These are phyloP conservation scores for Silurus meridionalis DNA, from an alignment of 2,113 vertebrate genomes.

Conservation along the genomic window DNA sequence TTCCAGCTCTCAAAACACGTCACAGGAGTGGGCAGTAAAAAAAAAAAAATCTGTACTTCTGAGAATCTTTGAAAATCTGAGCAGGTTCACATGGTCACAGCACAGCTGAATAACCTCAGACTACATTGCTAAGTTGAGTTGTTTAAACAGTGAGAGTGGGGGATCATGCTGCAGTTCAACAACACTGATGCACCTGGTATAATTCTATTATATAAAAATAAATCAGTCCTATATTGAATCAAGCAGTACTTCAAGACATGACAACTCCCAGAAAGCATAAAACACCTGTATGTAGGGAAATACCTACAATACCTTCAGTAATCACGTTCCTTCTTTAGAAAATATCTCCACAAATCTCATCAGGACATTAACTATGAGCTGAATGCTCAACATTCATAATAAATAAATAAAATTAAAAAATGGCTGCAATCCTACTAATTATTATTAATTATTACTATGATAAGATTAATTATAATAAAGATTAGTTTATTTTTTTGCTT, in stretches of 20 bases:
- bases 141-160: not conserved
- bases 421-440: no score
- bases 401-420: no score
- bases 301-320: no score
- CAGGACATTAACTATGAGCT: no score
- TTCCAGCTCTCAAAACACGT: not conserved
- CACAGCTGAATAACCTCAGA: not conserved
- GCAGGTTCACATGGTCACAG: not conserved
- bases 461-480: no score
- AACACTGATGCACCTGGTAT: not conserved
- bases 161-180: not conserved
- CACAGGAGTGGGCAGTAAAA: not conserved
- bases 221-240: not conserved
- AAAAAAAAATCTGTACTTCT: not conserved
- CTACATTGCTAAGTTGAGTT: not conserved
- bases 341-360: no score
- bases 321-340: no score
- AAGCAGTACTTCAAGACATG: not conserved
- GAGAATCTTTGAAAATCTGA: not conserved
- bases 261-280: no score
- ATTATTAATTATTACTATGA: no score
- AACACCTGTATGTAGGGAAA: no score
- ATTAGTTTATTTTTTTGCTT: no score
- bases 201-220: not conserved
- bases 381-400: no score